Evolutionary conservation across 2,113 vertebrate species (phyloP).

Genomic region (Machaerirhynchus nigripectus): DNA sequence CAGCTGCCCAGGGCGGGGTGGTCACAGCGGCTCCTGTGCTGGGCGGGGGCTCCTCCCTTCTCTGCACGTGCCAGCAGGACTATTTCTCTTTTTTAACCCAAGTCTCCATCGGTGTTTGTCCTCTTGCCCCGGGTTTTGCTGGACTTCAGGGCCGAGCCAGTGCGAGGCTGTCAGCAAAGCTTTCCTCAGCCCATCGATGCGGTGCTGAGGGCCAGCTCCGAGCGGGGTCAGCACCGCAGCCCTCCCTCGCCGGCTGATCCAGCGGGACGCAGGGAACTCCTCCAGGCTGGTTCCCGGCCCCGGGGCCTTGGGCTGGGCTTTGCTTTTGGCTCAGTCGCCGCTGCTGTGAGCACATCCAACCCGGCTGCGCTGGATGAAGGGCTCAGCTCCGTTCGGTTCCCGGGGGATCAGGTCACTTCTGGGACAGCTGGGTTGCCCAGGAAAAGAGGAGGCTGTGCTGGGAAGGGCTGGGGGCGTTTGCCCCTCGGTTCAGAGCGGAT

Average conservation of each 20-base stretch:
- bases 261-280: not conserved
- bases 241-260: not conserved
- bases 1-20: not conserved
- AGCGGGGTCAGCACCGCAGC: not conserved
- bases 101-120: not conserved
- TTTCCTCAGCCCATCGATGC: not conserved
- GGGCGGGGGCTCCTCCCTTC: not conserved
- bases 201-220: not conserved
- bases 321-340: rapidly evolving
- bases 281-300: not conserved
- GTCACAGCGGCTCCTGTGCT: not conserved
- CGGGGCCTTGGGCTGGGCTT: not conserved
- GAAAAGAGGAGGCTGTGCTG: not conserved
- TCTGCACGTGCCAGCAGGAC: not conserved
- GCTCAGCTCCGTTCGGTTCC: not conserved
- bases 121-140: not conserved
- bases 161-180: not conserved
- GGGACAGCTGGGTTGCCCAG: not conserved
- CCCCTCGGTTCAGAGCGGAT: not conserved
- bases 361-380: not conserved
- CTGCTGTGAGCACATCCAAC: not conserved
- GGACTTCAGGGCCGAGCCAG: not conserved
- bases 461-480: not conserved
- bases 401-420: not conserved
- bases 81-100: not conserved